Base-by-base conservation (phyloP, 2,797 vertebrate species). In the Coregonus sp. region DNA sequence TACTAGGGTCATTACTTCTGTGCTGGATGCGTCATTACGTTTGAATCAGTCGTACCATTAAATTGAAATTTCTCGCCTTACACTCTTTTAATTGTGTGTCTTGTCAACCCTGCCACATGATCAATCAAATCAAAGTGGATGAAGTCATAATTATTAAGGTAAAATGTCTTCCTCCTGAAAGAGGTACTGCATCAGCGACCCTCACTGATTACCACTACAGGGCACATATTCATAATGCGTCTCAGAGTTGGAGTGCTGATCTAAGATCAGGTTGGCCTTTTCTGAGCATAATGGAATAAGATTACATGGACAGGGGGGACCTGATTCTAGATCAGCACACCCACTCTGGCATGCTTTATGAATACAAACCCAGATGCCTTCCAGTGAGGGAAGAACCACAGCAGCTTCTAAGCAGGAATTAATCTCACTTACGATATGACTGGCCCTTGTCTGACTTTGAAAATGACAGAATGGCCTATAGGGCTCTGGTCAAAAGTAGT, bases 101-200 rank as follows among this genome's bases (percentile, higher is more conserved):
- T 73, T 59, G 72, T 73, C 15, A 37, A n/a, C 6, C 54, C 51
- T 16, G 52, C 18, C 15, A 18, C 54, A 59, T 37, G 31, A 73
- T 73, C 31, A 35, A 35, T 73, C 52, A 73, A 59, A 52, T 73
- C 52, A 73, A 59, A 37, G 15, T 37, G 52, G 51, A n/a, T 73
- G 12, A 29, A 29, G 31, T 73, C 15, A n/a, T 12, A 25, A 71
- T 71, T 50, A 50, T 50, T 20, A 59, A 35, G 52, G 51, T 33
- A 33, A 33, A 67, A 67, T 67, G 65, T 67, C 65, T 33, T 67
- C 4, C 14, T 67, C 65, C 31, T 67, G 31, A 67, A 31, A 35
- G 5, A 33, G 65, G 14, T 61, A 25, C n/a, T 61, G 59, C 59
- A 15, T 25, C 59, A 20, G 59, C 11, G 59, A 16, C 20, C 59